A percentile compares a stretch with the other conserved stretches of the same genome.
Conservation (phyloP, 2,113 vertebrate genomes). For the Rhegmatorhina hoffmannsi region DNA sequence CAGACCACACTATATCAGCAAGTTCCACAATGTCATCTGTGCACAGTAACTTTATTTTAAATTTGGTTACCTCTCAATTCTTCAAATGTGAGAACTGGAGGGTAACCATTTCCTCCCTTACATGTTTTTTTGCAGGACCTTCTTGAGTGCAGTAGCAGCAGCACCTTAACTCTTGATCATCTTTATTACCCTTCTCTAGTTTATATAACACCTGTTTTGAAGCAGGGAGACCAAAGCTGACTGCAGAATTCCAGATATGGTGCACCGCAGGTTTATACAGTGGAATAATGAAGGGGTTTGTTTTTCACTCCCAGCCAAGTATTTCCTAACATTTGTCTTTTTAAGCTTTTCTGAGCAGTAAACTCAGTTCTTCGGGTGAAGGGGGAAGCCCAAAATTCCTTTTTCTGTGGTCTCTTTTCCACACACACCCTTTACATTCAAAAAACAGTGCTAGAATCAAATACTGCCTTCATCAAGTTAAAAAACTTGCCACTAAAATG, state of each 20-base stretch:
- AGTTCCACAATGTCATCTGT: not conserved
- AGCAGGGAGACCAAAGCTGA: not conserved
- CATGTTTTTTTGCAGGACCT: not conserved
- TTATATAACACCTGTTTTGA: not conserved
- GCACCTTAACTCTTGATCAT: not conserved
- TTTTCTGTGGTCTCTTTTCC: not conserved
- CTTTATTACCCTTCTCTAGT: not conserved
- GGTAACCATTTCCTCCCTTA: not conserved
- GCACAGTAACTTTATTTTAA: not conserved
- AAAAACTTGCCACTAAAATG: not conserved
- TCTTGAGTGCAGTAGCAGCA: not conserved
- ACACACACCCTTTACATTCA: fast-evolving
- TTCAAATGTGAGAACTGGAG: not conserved
- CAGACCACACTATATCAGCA: not conserved
- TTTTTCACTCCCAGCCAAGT: not conserved
- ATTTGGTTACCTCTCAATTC: not conserved
- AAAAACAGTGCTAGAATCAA: not conserved
- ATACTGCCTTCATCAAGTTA: not conserved
- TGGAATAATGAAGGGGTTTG: not conserved
- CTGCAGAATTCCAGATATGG: not conserved
- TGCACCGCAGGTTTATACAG: not conserved
- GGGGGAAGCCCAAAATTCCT: not conserved
- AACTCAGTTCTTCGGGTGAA: not conserved
- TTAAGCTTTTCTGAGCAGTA: not conserved
- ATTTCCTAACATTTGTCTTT: not conserved